Evolutionary conservation across 2,797 vertebrate species (phyloP), one percentile per base, ranked within the genome.

Genomic region (Thripadectes ignobilis): DNA sequence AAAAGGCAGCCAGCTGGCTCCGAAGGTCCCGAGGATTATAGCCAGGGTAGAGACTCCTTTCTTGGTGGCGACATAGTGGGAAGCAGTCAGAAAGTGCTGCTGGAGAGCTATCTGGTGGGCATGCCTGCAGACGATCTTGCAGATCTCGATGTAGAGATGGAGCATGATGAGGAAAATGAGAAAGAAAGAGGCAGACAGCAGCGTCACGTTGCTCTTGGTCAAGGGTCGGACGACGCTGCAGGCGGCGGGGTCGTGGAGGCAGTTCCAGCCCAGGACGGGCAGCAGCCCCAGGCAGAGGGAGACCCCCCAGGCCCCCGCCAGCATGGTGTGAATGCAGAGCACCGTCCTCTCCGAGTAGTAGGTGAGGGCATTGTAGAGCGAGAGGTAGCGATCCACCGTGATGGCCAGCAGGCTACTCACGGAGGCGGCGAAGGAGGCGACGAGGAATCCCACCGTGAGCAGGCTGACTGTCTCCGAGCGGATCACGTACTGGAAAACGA

Each of bases 51-150:
- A 99, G 75, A 99, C 98, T 5, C 99, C 99, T 72, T 99, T 99
- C 96, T 99, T 99, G 66, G 99, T 99, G 97, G 99, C 98, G 2
- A 99, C 98, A 2, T 99, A 99, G 95, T 99, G 99, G 0, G 99
- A 99, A 0, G 99, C 98, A 81, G 98, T 98, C 67, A 99, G 98
- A 95, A 99, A 99, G 97, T 99, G 99, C 94, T 99, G 99, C 97
- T 99, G 99, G 34, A 99, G 98, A 9, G 99, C 99, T 20, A 99
- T 99, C 98, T 99, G 99, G 93, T 99, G 99, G 46, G 99, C 99
- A 68, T 99, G 99, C 92, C 97, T 98, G 94, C 99, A 99, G 89
- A 99, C 99, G 7, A 99, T 99, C 97, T 99, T 99, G 97, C 99
- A 99, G 97, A 99, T 99, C 96, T 99, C 98, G 52, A 99, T 98